phyloP scores from a whole-genome alignment of 1,140 invertebrate genomes.

The Aphelenchoides avenae region DNA sequence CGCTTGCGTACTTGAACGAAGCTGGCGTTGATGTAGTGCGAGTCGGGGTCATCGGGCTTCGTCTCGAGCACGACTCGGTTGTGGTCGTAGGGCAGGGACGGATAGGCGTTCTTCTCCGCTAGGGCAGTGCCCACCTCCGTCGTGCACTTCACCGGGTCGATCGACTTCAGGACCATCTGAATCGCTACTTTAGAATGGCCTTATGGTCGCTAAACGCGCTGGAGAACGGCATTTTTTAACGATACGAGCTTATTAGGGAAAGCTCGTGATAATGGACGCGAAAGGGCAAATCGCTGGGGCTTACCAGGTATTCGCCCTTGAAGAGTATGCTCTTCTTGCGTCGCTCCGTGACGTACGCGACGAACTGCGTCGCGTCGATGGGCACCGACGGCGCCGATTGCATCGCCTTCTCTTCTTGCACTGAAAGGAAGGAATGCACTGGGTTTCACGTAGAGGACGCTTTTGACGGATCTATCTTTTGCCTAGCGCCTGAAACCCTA shows the following conservation, averaged over 20 bases:
- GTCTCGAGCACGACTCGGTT: slow-evolving; percentile 47
- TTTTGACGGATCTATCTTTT: too few relatives aligned
- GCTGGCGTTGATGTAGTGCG: slow-evolving; percentile 57
- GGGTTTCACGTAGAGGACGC: too few relatives aligned
- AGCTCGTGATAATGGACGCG: slow-evolving; percentile 17
- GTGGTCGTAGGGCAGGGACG: slow-evolving; percentile 54
- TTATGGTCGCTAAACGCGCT: neutral
- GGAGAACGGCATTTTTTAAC: too few relatives aligned
- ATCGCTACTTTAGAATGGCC: slow-evolving; percentile 3
- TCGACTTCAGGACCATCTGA: slow-evolving; percentile 54
- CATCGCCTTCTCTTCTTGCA: slow-evolving; percentile 60
- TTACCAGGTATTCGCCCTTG: slow-evolving; percentile 58
- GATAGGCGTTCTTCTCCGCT: slow-evolving; percentile 55
- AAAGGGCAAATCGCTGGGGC: slow-evolving; percentile 22
- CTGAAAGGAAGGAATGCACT: too few relatives aligned
- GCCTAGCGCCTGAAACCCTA: too few relatives aligned
- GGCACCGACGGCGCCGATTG: slow-evolving; percentile 52
- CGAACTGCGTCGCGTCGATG: slow-evolving; percentile 57
- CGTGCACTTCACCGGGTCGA: slow-evolving; percentile 49
- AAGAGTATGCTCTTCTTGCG: slow-evolving; percentile 58
- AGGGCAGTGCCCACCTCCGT: slow-evolving; percentile 52
- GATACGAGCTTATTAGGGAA: too few relatives aligned
- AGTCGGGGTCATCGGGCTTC: slow-evolving; percentile 29
- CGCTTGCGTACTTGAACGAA: slow-evolving; percentile 46
- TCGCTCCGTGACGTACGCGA: slow-evolving; percentile 56